Base-by-base conservation (phyloP, 2,797 vertebrate genomes). In the Bradypodion pumilum region DNA sequence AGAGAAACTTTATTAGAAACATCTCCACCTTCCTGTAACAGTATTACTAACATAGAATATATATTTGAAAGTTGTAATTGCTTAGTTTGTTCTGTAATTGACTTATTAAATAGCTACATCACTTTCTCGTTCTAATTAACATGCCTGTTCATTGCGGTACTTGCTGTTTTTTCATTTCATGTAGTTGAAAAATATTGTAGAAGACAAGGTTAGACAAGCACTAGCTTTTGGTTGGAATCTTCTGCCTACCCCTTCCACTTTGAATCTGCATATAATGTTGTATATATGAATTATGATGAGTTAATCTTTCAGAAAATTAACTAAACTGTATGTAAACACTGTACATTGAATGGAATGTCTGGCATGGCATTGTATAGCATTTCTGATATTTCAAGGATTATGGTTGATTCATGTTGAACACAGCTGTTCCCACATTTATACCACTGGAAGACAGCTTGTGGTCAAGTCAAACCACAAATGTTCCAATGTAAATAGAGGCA, bases 341-440 rank as follows among this genome's bases (percentile, higher is more conserved):
- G 87, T 90, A 87, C 52, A 88, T 90, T 82, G 83, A 88, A 87
- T 88, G 82, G 85, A 95, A 85, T 42, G 12, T 32, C 42, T 78
- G 86, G 63, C 59, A n/a, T 62, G 88, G 35, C 49, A 25, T 70
- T 76, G 59, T 83, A 75, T 81, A 91, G 78, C 56, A 85, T 89
- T 90, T 95, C 90, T 91, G 81, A 84, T 93, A 80, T 90, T 91
- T 86, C 74, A 82, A 81, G 89, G 88, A 88, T 94, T 93, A 88
- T 40, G 89, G 89, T 74, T 90, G 83, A 91, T 95, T 95, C 91
- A 88, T 87, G 81, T 89, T 93, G 80, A 90, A 74, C 80, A 89
- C 93, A 94, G 89, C 93, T 95, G 92, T 90, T 94, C 52, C 60
- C 89, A 92, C 88, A 80, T 92, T 94, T 92, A 86, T 90, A 90